Base-by-base conservation (phyloP, 2,888 invertebrate species). In the Hydropsyche betteni region DNA sequence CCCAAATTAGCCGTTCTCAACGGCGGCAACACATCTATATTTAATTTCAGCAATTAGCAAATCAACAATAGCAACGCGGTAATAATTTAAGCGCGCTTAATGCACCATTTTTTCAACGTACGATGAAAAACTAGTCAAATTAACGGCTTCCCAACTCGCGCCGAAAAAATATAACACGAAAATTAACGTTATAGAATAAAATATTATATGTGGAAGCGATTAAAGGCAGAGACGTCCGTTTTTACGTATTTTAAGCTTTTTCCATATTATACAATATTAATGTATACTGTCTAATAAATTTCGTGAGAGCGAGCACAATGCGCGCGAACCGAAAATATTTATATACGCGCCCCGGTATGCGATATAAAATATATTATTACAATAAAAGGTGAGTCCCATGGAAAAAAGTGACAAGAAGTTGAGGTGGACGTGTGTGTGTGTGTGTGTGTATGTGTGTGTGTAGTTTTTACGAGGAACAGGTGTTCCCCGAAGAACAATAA, bases 381-480 rank as follows among this genome's bases (percentile, higher is more conserved):
- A 64, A 64, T n/a, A 34, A 64, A 64, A 14, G 16, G 33, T 7
- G 12, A 64, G 10, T 16, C 16, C 16, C 33, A n/a, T 64, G 16
- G 12, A 68, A 68, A 68, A 68, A 68, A 68, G 36, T 34, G 36
- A 68, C 38, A 68, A 38, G n/a, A 68, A 12, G n/a, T 33, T 68
- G 38, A 12, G 38, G 68, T 68, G 68, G 44, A 44, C 14, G 53
- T 53, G 52, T 33, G 52, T 53, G 34, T 53, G 34, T 34, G 51
- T 69, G n/a, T n/a, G 53, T 53, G 52, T 33, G 52, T 53, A 4
- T 53, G 52, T 33, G 52, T 53, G 34, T 53, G 34, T 34, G 51
- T 69, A 68, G 69, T 58, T 75, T 77, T 75, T 77, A 77, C 75
- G 70, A 74, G 64, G 77, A 75, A 77, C 77, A 77, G 77, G 77